Base-by-base conservation (phyloP, 1,140 invertebrate genomes). In the Lepidurus apus region DNA sequence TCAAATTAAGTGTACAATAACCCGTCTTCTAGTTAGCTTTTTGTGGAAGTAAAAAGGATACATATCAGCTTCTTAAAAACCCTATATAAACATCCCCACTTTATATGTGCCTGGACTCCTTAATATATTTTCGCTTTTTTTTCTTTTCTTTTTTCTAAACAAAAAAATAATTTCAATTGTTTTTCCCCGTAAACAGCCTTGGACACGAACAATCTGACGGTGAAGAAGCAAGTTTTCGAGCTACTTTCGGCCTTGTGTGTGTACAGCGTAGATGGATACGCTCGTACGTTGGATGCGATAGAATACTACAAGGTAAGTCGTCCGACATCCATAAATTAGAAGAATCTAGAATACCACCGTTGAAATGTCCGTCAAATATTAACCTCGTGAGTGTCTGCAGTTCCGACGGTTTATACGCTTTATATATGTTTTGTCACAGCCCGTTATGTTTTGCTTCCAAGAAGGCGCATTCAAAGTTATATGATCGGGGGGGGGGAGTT, bases 221-320 rank as follows among this genome's bases (percentile, higher is more conserved):
- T 96, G 80, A 95, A 95, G 88, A 95, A 95, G 87, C 94, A 95
- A 89, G 92, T 94, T 81, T 94, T 96, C 84, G 94, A 97, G 87
- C 87, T 96, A 77, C 88, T 96, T 77, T 95, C 93, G 53, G 94
- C 94, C 1, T 88, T 97, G 43, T 96, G 94, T 85, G 93, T 95
- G 73, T 95, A 96, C 88, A 95, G 91, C 83, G 88, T 90, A 80
- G 93, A 94, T 81, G 94, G 94, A 78, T 93, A 95, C 83, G 89
- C 90, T 77, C 87, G 94, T 80, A 93, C 93, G 74, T 89, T 95
- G 80, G 93, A 96, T 85, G 93, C 93, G 73, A 88, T 96, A 81
- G 92, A 95, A 83, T 91, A 92, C 85, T 95, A 93, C 85, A 94
- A 95, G 91, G 94, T 95, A 84, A 80, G 83, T 80, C 13, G 43